Evolutionary conservation across 2,888 invertebrate species (phyloP).

Genomic region (Hipparchia semele): DNA sequence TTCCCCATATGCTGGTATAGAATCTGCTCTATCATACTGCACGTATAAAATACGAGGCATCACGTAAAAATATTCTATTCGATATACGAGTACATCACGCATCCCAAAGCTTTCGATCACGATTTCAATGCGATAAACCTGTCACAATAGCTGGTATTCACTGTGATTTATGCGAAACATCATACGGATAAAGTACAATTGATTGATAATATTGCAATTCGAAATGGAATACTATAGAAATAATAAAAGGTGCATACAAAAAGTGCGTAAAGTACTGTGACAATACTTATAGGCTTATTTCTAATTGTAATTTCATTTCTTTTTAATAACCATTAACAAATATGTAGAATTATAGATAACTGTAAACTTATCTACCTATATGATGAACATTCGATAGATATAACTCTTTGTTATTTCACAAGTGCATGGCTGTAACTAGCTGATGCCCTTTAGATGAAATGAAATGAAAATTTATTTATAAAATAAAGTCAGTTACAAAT

Average conservation of each 20-base stretch:
- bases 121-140: slow-evolving; percentile 57
- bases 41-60: slow-evolving; percentile 76
- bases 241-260: background rate
- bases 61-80: slow-evolving; percentile 72
- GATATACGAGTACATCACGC: slow-evolving; percentile 59
- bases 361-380: no score
- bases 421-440: no score
- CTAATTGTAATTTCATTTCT: background rate
- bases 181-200: slow-evolving; percentile 36
- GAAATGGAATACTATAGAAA: slow-evolving; percentile 3
- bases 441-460: no score
- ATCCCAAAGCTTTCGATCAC: slow-evolving; percentile 54
- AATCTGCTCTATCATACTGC: slow-evolving; percentile 43
- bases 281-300: background rate
- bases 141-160: slow-evolving; percentile 49
- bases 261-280: background rate
- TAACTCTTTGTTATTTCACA: no score
- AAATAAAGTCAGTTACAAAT: no score
- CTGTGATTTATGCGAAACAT: slow-evolving; percentile 48
- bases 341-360: no score
- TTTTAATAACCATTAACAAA: slow-evolving; percentile 11
- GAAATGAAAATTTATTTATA: no score
- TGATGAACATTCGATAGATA: no score
- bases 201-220: slow-evolving; percentile 32
- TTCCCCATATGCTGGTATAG: slow-evolving; percentile 42